These are phyloP conservation scores for Parnassius apollo DNA, from an alignment of 2,888 invertebrate species.

Conservation along the genomic window DNA sequence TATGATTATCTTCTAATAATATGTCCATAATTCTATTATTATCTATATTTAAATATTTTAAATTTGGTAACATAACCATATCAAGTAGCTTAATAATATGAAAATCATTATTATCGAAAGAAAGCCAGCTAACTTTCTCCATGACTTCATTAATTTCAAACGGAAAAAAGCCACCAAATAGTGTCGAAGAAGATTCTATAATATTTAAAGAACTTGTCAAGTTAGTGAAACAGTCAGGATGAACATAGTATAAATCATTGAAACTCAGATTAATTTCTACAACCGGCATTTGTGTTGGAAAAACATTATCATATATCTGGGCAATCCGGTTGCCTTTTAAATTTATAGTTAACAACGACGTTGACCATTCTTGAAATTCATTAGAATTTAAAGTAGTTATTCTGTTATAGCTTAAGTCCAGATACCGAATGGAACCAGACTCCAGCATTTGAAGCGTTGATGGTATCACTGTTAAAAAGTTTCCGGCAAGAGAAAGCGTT, in stretches of 20 bases:
- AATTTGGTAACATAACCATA: constrained; percentile 84
- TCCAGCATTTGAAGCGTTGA: constrained; percentile 86
- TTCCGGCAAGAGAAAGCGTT: constrained; percentile 90
- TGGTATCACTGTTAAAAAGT: constrained; percentile 88
- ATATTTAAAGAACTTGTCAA: constrained; percentile 89
- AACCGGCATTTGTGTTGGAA: constrained; percentile 87
- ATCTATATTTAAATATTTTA: constrained; percentile 92
- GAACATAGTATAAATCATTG: constrained; percentile 92
- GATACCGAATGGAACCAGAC: constrained; percentile 86
- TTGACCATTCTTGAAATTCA: constrained; percentile 90
- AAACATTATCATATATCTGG: constrained; percentile 85
- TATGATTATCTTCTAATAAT: constrained; percentile 84
- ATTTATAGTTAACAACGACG: constrained; percentile 88
- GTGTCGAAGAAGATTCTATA: constrained; percentile 92
- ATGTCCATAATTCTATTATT: constrained; percentile 89
- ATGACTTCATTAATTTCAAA: constrained; percentile 88
- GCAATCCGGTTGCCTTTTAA: constrained; percentile 92
- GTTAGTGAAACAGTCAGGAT: constrained; percentile 89
- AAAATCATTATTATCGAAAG: constrained; percentile 93
- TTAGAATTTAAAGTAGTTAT: constrained; percentile 88
- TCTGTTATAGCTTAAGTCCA: constrained; percentile 94
- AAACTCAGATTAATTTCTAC: constrained; percentile 95
- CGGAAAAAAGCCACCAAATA: constrained; percentile 89
- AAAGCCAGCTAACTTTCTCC: constrained; percentile 89
- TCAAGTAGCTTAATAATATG: constrained; percentile 87